A percentile compares a stretch with the other conserved stretches of the same genome.
Conservation (phyloP, 2,888 invertebrate genomes). For the Eurois occulta region DNA sequence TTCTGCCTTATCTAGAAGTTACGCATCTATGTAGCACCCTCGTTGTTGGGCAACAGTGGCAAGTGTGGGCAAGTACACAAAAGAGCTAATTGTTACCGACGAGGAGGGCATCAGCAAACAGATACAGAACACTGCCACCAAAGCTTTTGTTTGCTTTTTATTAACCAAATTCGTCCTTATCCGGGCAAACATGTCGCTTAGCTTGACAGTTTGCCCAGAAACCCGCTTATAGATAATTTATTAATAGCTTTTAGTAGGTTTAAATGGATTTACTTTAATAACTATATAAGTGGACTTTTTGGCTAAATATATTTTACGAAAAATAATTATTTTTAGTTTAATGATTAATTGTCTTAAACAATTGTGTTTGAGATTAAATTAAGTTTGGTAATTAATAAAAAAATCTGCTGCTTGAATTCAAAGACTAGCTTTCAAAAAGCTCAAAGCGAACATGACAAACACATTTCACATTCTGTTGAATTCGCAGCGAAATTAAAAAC, state of each 20-base stretch:
- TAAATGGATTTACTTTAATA: slow-evolving; percentile 5
- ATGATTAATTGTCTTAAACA: not conserved
- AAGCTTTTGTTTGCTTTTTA: slow-evolving; percentile 76
- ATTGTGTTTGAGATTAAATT: not conserved
- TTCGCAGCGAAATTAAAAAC: not conserved
- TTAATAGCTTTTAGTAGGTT: slow-evolving; percentile 19
- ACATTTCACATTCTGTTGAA: slow-evolving; percentile 13
- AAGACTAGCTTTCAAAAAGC: not conserved
- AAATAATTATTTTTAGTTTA: not conserved
- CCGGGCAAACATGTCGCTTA: slow-evolving; percentile 56
- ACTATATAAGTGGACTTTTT: not conserved
- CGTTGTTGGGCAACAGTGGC: slow-evolving; percentile 74
- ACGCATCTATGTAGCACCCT: slow-evolving; percentile 66
- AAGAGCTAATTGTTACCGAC: slow-evolving; percentile 83
- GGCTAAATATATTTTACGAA: not conserved
- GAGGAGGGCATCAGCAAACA: slow-evolving; percentile 80
- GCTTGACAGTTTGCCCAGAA: slow-evolving; percentile 52
- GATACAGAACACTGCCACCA: slow-evolving; percentile 70
- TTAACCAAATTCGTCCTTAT: slow-evolving; percentile 71
- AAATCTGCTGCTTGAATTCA: not conserved
- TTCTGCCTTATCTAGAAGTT: slow-evolving; percentile 59
- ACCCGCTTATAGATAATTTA: slow-evolving; percentile 35
- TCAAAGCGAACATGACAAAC: slow-evolving; percentile 9
- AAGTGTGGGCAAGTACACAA: slow-evolving; percentile 80
- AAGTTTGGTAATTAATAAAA: not conserved